Conservation (phyloP, 2,888 invertebrate species). For the Andrena dorsata region DNA sequence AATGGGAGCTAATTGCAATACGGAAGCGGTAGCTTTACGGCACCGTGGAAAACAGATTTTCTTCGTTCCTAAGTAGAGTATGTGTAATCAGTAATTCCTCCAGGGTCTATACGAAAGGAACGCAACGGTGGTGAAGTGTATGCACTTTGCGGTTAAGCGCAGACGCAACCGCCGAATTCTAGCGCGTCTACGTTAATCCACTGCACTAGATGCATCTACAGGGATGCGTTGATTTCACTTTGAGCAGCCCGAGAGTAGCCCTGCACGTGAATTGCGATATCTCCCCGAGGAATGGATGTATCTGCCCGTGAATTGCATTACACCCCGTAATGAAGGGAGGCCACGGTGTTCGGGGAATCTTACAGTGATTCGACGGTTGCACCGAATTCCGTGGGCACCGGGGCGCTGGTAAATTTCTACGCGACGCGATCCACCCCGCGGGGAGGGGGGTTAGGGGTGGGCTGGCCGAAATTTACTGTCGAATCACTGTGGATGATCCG, state of each 20-base stretch:
- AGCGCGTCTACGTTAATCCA: conserved; percentile 23
- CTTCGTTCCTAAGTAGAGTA: not conserved
- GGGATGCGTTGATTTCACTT: conserved; percentile 36
- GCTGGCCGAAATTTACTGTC: not conserved
- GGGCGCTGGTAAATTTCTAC: not conserved
- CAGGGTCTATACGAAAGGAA: conserved; percentile 29
- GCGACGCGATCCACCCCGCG: conserved; percentile 4
- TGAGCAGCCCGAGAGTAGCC: conserved; percentile 34
- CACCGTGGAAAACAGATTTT: not conserved
- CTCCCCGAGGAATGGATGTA: conserved; percentile 39
- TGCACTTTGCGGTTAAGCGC: not conserved
- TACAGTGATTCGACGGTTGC: conserved; percentile 40
- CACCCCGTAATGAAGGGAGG: conserved; percentile 6
- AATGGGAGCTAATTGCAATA: not conserved
- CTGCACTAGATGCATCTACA: conserved; percentile 15
- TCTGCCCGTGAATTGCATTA: conserved; percentile 29
- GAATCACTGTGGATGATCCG: conserved; percentile 28
- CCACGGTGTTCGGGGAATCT: conserved; percentile 24
- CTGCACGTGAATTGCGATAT: conserved; percentile 42
- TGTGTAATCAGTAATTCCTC: conserved; percentile 8
- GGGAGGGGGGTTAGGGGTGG: not conserved
- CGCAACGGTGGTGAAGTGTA: not conserved
- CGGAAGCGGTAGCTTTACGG: conserved; percentile 10
- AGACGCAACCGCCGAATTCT: conserved; percentile 1
- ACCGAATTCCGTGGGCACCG: not conserved